Percentiles rank a stretch among this genome's conserved stretches.
These are phyloP conservation scores for Austrolebias charrua DNA, from an alignment of 2,797 vertebrate species.

Conservation along the genomic window DNA sequence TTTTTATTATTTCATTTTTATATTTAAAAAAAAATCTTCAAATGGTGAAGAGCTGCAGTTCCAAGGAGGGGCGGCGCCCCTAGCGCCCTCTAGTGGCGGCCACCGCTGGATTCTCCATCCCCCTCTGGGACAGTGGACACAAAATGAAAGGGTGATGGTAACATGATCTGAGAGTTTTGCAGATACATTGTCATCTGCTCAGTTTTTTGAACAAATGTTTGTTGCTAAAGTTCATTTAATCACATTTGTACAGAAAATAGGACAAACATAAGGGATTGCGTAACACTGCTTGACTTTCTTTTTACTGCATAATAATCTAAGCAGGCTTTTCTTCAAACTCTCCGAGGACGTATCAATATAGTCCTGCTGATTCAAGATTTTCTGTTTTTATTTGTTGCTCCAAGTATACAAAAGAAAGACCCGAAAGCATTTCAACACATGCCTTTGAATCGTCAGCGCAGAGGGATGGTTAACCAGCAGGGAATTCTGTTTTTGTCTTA, in stretches of 20 bases:
- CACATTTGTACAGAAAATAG: not conserved
- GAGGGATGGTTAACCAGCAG: conserved; percentile 46
- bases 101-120: too few species aligned
- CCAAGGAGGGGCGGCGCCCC: too few species aligned
- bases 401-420: conserved; percentile 33
- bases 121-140: too few species aligned
- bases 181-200: too few species aligned
- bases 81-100: too few species aligned
- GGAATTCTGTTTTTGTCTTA: conserved; percentile 66
- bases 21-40: too few species aligned
- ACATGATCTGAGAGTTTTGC: too few species aligned
- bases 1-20: too few species aligned
- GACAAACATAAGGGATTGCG: not conserved
- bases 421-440: conserved; percentile 39
- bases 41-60: too few species aligned
- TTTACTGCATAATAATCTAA: conserved; percentile 3
- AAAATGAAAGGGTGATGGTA: too few species aligned
- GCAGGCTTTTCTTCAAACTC: conserved; percentile 19
- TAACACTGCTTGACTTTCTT: not conserved
- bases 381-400: conserved; percentile 15
- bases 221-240: not conserved
- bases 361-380: conserved; percentile 1
- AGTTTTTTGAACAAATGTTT: not conserved
- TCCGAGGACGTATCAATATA: conserved; percentile 18
- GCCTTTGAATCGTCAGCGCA: conserved; percentile 65